A percentile compares a stretch with the other conserved stretches of the same genome.
These are phyloP conservation scores for Hydrozoanthus tunicans DNA, from an alignment of 64 coral and sea anemone species.

Conservation along the genomic window DNA sequence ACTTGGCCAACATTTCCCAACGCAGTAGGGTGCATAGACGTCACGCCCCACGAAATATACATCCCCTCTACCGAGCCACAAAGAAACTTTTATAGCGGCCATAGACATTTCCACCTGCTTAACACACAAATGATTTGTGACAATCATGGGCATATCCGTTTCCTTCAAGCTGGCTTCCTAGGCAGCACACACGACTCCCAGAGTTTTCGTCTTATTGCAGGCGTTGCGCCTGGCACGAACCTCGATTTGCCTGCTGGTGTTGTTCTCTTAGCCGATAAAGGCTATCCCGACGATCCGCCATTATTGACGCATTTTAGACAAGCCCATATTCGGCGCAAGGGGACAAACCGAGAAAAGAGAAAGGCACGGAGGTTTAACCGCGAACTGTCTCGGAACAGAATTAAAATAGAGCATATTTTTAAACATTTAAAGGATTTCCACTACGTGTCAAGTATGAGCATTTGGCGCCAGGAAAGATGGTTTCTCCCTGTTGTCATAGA, in stretches of 20 bases:
- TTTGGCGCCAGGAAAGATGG: no score
- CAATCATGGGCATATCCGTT: constrained; percentile 21
- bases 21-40: constrained; percentile 32
- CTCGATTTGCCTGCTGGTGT: constrained; percentile 24
- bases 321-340: constrained; percentile 11
- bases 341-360: background rate
- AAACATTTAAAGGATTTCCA: no score
- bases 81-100: constrained; percentile 27
- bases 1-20: constrained; percentile 27
- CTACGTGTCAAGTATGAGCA: no score
- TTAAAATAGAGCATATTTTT: no score
- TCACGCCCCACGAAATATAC: constrained; percentile 48
- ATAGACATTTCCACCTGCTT: constrained; percentile 10
- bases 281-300: constrained; percentile 15
- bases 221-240: background rate
- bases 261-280: constrained; percentile 44
- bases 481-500: no score
- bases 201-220: constrained; percentile 5
- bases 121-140: constrained; percentile 13
- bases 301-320: constrained; percentile 45
- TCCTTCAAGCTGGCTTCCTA: constrained; percentile 33
- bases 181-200: constrained; percentile 28
- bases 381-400: no score
- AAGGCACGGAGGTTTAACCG: no score
- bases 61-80: constrained; percentile 34